Conservation (phyloP, 2,888 invertebrate genomes). For the Amphipoea oculea region DNA sequence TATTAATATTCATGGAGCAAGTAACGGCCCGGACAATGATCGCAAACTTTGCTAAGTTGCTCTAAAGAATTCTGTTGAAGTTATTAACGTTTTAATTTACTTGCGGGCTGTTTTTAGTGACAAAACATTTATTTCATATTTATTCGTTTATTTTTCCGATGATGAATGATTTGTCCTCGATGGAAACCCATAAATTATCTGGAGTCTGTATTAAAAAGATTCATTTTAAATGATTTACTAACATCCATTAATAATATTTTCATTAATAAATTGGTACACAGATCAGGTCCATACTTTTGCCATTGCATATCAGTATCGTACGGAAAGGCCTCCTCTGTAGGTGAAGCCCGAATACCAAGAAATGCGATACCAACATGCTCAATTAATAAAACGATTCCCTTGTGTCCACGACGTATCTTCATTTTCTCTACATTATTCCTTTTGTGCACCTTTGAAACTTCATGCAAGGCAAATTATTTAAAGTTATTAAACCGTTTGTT, state of each 20-base stretch:
- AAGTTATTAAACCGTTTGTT: slow-evolving; percentile 13
- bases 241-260: slow-evolving; percentile 28
- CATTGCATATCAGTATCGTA: slow-evolving; percentile 59
- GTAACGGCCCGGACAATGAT: slow-evolving; percentile 49
- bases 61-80: slow-evolving; percentile 30
- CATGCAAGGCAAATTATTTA: slow-evolving; percentile 25
- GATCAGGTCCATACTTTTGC: slow-evolving; percentile 73
- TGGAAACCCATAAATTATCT: slow-evolving; percentile 24
- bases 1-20: slow-evolving; percentile 72
- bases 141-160: slow-evolving; percentile 25
- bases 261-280: slow-evolving; percentile 29
- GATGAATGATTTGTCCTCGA: slow-evolving; percentile 24
- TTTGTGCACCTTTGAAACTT: slow-evolving; percentile 40
- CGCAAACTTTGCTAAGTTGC: slow-evolving; percentile 45
- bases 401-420: slow-evolving; percentile 64
- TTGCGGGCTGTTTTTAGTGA: slow-evolving; percentile 4
- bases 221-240: slow-evolving; percentile 29
- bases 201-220: slow-evolving; percentile 25
- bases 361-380: slow-evolving; percentile 76
- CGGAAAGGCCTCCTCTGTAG: slow-evolving; percentile 66
- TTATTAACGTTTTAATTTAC: slow-evolving; percentile 43
- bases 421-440: slow-evolving; percentile 60
- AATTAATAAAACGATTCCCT: slow-evolving; percentile 75
- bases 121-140: slow-evolving; percentile 32
- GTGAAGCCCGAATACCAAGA: slow-evolving; percentile 77